These are phyloP conservation scores for Auanema freiburgensis DNA, from an alignment of 2,888 invertebrate genomes.

Conservation along the genomic window DNA sequence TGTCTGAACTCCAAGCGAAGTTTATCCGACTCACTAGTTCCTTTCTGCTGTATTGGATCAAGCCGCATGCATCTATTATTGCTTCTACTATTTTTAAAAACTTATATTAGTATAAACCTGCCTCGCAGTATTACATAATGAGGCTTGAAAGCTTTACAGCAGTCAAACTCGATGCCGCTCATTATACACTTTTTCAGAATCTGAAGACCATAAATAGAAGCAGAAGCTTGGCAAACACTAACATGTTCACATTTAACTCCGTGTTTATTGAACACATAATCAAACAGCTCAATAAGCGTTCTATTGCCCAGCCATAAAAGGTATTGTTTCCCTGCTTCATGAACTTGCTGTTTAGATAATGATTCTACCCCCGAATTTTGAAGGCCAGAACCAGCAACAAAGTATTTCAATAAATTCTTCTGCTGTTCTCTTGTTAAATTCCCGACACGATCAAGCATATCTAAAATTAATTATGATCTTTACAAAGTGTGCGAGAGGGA, in stretches of 20 bases:
- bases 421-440: not conserved
- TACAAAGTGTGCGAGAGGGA: not conserved
- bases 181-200: constrained; percentile 7
- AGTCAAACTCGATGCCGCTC: constrained; percentile 7
- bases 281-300: constrained; percentile 9
- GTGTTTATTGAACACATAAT: constrained; percentile 15
- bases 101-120: not conserved
- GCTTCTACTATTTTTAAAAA: no score
- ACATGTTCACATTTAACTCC: constrained; percentile 19
- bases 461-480: not conserved
- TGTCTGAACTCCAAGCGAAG: not conserved
- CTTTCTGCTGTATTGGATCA: constrained; percentile 1
- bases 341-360: constrained; percentile 8
- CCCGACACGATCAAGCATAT: constrained; percentile 9
- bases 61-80: not conserved
- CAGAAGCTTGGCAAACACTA: constrained; percentile 2
- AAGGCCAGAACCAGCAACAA: constrained; percentile 18
- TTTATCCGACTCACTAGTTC: not conserved
- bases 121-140: constrained; percentile 20
- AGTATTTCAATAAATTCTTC: constrained; percentile 14
- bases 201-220: not conserved
- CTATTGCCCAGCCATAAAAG: constrained; percentile 11
- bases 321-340: not conserved
- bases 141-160: constrained; percentile 17
- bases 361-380: constrained; percentile 12